Conservation (phyloP, 2,113 vertebrate genomes). For the Odontophorus gujanensis region DNA sequence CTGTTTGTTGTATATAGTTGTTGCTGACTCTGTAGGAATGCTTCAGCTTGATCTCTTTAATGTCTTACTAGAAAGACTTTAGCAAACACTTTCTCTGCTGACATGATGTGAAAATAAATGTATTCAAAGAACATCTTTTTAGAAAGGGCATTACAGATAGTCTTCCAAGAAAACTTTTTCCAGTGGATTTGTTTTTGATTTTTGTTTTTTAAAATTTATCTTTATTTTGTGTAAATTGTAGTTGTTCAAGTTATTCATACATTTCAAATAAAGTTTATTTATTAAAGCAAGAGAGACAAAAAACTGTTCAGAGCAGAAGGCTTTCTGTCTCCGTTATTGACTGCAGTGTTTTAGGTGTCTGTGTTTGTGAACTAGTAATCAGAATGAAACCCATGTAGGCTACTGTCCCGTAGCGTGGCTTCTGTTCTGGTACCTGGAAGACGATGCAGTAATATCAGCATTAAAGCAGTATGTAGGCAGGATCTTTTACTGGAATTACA, state of each 20-base stretch:
- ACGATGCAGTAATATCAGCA: not conserved
- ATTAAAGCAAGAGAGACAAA: not conserved
- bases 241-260: not conserved
- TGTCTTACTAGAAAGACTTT: not conserved
- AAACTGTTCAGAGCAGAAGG: not conserved
- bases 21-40: not conserved
- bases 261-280: not conserved
- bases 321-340: not conserved
- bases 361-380: not conserved
- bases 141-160: not conserved
- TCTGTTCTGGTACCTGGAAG: not conserved
- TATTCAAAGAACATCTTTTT: not conserved
- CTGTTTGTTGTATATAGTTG: not conserved
- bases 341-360: not conserved
- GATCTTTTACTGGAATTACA: not conserved
- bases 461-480: not conserved
- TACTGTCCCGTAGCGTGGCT: not conserved
- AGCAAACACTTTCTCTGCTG: not conserved
- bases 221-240: not conserved
- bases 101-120: not conserved
- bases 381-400: not conserved
- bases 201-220: not conserved
- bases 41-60: not conserved
- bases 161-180: not conserved
- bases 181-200: not conserved